Evolutionary conservation across 1,140 invertebrate species (phyloP), one percentile per base, ranked within the genome.

Genomic region (Palaemon carinicauda): DNA sequence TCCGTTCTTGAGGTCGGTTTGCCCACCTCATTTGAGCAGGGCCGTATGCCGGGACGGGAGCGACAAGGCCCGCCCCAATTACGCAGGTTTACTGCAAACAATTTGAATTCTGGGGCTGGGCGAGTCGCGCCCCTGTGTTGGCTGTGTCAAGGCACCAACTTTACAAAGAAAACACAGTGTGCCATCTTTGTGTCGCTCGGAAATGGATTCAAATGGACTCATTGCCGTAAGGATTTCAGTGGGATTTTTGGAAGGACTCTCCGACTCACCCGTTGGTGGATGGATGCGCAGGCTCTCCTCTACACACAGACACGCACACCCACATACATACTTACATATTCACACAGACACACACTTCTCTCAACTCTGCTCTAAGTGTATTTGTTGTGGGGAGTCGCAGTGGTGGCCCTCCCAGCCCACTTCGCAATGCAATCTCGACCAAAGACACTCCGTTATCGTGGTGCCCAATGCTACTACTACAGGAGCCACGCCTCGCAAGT

Each of bases 41-140:
- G 88, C 88, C 88, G 88, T 85, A 85, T 88, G 86, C 86, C 79
- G 88, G 81, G 86, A 81, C 73, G 71, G 78, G 83, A 87, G 88
- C 88, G 88, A 89, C 86, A 89, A 89, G 88, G 69, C 82, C 88
- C 85, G 82, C 82, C 86, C 88, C 88, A 89, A 89, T 89, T 89
- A 89, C 88, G 88, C 88, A 89, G 88, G 88, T 89, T 89, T 89
- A 89, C 82, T 89, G 88, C 88, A 89, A n/a, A 89, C 88, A 87
- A 89, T 89, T 89, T 89, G 88, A 89, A 89, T 89, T 87, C 85
- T 83, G 82, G 86, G 41, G 80, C 81, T 82, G 81, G 86, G 86
- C 86, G 87, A 89, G 86, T 89, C 84, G 88, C 86, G 88, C 86
- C 86, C 86, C 88, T 89, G 88, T 87, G 88, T 89, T 86, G 86